Evolutionary conservation across 2,113 vertebrate genomes (phyloP), one percentile per base, ranked within the genome.

Genomic region (Spea multiplicata): DNA sequence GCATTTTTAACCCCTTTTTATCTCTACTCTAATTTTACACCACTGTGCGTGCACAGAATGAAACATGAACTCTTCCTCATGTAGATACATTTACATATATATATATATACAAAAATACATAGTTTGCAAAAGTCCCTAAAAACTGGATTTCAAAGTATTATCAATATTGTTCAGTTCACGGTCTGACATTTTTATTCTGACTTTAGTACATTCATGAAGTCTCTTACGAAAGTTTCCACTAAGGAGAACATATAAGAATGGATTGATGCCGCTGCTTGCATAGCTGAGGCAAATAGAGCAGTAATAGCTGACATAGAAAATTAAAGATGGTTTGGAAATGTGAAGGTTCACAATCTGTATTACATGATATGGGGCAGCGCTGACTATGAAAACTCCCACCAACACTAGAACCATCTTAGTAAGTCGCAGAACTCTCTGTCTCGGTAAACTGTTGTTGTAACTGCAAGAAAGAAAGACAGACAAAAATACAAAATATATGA

Each of bases 271-370:
- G 80, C 88, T 91, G 80, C 84, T 85, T 71, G 86, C 52, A 0
- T 88, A 91, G 80, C 88, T 91, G 81, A 92, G 86, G 80, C 89
- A 91, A 71, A 88, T 82, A 17, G 86, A 87, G 65, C 85, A 12
- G n/a, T 86, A 89, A 75, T 86, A 91, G 84, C 82, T 84, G 30
- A 87, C 3, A 0, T 83, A 86, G 84, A 91, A 92, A 13, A 82
- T 84, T 62, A 88, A 64, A 0, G 83, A 70, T 0, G 81, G 88
- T 55, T 87, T 83, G 50, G 72, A 83, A 74, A 86, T 52, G 45
- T 83, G 81, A 47, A 92, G 77, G 78, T 89, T 88, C 66, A 85
- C 82, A 71, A 89, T 81, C 64, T 92, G 89, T 17, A 90, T 86
- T 50, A 86, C 5, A 0, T 88, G 86, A 71, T 91, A 90, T 0